These are phyloP conservation scores for Cephus spinipes DNA, from an alignment of 2,888 invertebrate genomes.

Conservation along the genomic window DNA sequence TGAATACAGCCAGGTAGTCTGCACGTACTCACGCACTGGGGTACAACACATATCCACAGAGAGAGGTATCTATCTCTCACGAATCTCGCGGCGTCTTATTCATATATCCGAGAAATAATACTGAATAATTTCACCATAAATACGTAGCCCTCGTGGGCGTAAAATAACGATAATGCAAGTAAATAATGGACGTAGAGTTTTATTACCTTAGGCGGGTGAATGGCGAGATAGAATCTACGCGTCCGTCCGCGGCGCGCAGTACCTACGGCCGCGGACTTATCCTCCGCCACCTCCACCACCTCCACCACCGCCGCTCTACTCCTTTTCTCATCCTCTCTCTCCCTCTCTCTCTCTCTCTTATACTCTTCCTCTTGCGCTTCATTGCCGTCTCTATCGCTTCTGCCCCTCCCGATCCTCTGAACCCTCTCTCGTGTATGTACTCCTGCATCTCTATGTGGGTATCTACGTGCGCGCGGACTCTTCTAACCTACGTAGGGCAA, in stretches of 20 bases:
- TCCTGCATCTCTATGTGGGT: background rate
- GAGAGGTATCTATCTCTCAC: slow-evolving; percentile 37
- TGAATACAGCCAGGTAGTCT: background rate
- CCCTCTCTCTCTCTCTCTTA: slow-evolving; percentile 19
- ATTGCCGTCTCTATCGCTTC: slow-evolving; percentile 10
- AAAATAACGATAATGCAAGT: slow-evolving; percentile 66
- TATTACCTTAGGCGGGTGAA: slow-evolving; percentile 63
- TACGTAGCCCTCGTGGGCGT: slow-evolving; percentile 61
- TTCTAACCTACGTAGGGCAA: slow-evolving; percentile 15
- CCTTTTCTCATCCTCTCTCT: slow-evolving; percentile 22
- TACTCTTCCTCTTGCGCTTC: slow-evolving; percentile 12
- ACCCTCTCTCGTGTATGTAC: slow-evolving; percentile 4
- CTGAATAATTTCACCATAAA: slow-evolving; percentile 65
- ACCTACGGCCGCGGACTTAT: slow-evolving; percentile 21
- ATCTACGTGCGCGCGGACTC: background rate
- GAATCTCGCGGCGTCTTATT: slow-evolving; percentile 59
- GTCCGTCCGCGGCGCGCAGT: slow-evolving; percentile 40
- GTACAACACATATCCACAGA: background rate
- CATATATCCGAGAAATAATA: slow-evolving; percentile 61
- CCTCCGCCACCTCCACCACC: slow-evolving; percentile 8
- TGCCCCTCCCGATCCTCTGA: slow-evolving; percentile 4
- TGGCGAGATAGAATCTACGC: slow-evolving; percentile 63
- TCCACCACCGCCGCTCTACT: slow-evolving; percentile 4
- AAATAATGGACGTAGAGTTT: slow-evolving; percentile 65
- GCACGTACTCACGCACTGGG: background rate